phyloP scores from a whole-genome alignment of 2,888 invertebrate genomes.

The Coelopa pilipes region DNA sequence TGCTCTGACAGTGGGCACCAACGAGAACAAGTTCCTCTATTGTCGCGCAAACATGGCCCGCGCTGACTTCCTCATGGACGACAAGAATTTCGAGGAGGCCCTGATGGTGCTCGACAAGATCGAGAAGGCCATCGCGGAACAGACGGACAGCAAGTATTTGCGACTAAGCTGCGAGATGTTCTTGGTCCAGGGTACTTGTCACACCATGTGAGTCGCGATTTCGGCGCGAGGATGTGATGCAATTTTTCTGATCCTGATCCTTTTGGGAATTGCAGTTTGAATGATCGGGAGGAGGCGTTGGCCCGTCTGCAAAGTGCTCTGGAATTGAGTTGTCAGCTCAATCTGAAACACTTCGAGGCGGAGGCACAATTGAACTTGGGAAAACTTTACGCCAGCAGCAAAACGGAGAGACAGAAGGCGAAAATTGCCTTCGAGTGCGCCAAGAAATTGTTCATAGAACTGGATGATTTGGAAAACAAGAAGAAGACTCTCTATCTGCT shows the following conservation, averaged over 20 bases:
- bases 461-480: conserved; percentile 50
- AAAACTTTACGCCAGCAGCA: conserved; percentile 50
- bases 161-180: conserved; percentile 49
- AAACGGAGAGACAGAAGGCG: conserved; percentile 15
- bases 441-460: conserved; percentile 52
- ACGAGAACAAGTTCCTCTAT: conserved; percentile 51
- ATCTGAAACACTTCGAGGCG: conserved; percentile 49
- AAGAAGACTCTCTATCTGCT: conserved; percentile 54
- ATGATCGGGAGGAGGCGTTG: conserved; percentile 30
- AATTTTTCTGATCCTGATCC: background rate
- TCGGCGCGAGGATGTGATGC: background rate
- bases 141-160: conserved; percentile 45
- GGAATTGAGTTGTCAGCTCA: conserved; percentile 45
- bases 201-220: conserved; percentile 45
- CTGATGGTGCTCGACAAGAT: conserved; percentile 51
- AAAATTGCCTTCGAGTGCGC: conserved; percentile 44
- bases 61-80: conserved; percentile 52
- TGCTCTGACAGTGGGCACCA: conserved; percentile 49
- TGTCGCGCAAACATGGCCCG: conserved; percentile 50
- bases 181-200: conserved; percentile 50
- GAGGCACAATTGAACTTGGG: conserved; percentile 51
- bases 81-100: conserved; percentile 48
- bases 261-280: conserved; percentile 48
- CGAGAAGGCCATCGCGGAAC: conserved; percentile 44
- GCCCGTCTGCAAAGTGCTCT: conserved; percentile 41